phyloP scores from a whole-genome alignment of 2,113 vertebrate genomes.

The Erpornis zantholeuca region DNA sequence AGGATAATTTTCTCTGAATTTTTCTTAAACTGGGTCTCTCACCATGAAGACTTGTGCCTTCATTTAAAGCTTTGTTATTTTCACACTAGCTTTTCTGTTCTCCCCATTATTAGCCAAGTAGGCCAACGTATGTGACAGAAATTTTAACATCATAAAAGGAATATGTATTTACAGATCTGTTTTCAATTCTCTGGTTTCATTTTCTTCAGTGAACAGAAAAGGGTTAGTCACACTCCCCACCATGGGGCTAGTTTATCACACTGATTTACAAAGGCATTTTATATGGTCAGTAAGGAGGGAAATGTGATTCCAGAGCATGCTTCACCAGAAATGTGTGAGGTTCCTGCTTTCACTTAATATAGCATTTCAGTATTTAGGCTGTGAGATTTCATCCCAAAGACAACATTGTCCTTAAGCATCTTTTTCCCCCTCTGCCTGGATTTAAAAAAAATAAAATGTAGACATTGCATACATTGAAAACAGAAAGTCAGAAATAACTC shows the following conservation, averaged over 20 bases:
- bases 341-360: background rate
- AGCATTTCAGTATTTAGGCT: background rate
- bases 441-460: background rate
- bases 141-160: background rate
- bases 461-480: background rate
- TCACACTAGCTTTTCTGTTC: background rate
- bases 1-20: no score
- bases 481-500: background rate
- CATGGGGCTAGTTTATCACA: background rate
- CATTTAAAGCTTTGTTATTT: background rate
- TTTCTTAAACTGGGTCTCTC: background rate
- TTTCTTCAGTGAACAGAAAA: background rate
- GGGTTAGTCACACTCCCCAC: background rate
- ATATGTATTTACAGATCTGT: background rate
- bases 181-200: background rate
- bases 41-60: background rate
- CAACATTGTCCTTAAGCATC: rapidly evolving
- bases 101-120: background rate
- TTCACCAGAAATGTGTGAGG: background rate
- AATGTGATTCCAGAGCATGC: background rate
- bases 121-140: background rate
- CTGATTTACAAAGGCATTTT: background rate
- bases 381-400: background rate
- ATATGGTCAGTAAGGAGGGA: background rate
- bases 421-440: background rate